Conservation (phyloP, 2,888 invertebrate species). For the Chrysopilus asiliformis region DNA sequence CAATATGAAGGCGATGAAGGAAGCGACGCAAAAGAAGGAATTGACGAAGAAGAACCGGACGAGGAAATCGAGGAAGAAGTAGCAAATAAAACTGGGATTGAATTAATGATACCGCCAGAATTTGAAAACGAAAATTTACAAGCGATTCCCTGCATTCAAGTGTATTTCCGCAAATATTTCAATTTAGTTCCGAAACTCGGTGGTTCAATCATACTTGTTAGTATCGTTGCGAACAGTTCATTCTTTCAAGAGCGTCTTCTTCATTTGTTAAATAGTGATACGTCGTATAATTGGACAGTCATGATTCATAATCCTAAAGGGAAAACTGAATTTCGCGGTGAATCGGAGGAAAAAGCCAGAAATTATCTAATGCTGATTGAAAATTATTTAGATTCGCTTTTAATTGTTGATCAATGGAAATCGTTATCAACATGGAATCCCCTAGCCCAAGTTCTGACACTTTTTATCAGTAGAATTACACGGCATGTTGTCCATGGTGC, state of each 20-base stretch:
- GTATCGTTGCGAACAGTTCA: conserved; percentile 3
- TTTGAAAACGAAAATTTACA: conserved; percentile 1
- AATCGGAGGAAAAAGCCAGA: conserved; percentile 25
- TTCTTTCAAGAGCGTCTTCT: conserved; percentile 8
- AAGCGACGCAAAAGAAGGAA: too few relatives aligned
- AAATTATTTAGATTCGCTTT: conserved; percentile 26
- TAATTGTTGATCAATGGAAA: conserved; percentile 26
- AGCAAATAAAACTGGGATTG: conserved; percentile 1
- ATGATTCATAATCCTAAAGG: conserved; percentile 11
- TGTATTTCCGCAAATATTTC: conserved; percentile 13
- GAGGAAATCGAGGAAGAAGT: neutral
- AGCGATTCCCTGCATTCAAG: conserved; percentile 10
- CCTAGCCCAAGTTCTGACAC: conserved; percentile 30
- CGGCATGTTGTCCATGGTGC: conserved; percentile 20
- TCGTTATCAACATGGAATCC: conserved; percentile 31
- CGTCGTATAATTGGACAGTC: conserved; percentile 8
- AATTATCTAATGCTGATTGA: conserved; percentile 29
- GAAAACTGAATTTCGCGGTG: neutral
- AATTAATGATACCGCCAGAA: conserved; percentile 2
- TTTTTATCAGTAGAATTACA: conserved; percentile 21
- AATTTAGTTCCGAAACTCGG: conserved; percentile 8
- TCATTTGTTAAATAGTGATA: conserved; percentile 7
- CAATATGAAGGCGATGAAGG: too few relatives aligned
- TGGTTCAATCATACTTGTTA: conserved; percentile 12
- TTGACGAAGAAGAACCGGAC: neutral